Evolutionary conservation across 2,797 vertebrate genomes (phyloP).

Genomic region (Pelochelys cantorii): DNA sequence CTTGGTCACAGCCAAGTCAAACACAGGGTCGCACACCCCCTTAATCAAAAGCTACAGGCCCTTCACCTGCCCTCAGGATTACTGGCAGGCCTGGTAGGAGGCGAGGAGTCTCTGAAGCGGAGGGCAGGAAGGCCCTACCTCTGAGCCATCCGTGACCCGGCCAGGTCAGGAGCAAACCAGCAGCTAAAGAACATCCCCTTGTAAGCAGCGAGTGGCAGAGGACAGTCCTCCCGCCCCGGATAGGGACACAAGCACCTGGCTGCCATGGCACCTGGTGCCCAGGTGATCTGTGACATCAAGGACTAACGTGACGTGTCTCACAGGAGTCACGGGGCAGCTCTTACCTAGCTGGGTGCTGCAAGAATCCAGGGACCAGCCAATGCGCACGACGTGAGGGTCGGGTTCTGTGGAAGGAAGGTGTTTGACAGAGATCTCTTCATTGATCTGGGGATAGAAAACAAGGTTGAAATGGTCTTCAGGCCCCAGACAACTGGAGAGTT

Average conservation of each 20-base stretch:
- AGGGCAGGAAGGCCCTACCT: background rate
- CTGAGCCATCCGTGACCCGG: background rate
- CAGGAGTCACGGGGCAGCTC: background rate
- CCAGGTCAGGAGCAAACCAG: too few relatives aligned
- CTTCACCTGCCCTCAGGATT: background rate
- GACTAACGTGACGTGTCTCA: background rate
- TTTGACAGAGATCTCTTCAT: conserved; percentile 94
- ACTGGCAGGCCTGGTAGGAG: background rate
- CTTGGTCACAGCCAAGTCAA: conserved; percentile 7
- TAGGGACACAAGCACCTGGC: background rate
- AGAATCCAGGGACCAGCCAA: conserved; percentile 94
- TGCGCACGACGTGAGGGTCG: conserved; percentile 93
- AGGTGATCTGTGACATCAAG: background rate
- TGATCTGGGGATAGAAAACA: conserved; percentile 82
- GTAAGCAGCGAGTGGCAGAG: too few relatives aligned
- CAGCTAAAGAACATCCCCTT: too few relatives aligned
- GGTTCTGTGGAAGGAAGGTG: conserved; percentile 92
- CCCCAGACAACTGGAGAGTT: background rate
- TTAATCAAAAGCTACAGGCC: background rate
- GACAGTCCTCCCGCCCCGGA: too few relatives aligned
- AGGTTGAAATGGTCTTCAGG: background rate
- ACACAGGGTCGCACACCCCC: background rate
- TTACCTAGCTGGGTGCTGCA: conserved; percentile 95
- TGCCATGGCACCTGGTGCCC: background rate
- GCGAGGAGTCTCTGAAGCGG: background rate